phyloP scores from a whole-genome alignment of 2,888 invertebrate species.

The Erannis defoliaria region DNA sequence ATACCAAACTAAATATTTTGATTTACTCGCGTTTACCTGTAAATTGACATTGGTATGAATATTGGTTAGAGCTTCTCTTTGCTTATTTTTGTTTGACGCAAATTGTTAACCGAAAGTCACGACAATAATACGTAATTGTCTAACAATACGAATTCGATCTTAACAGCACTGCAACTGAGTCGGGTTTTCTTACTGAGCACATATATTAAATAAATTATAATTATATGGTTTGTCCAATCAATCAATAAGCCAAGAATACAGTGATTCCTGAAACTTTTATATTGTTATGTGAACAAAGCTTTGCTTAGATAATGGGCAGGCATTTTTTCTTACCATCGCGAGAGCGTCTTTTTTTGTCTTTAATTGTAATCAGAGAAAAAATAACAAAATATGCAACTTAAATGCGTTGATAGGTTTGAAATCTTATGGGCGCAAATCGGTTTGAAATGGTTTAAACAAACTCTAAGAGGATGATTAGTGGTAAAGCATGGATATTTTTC shows the following conservation, averaged over 20 bases:
- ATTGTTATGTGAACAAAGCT: no score
- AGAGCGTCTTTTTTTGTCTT: no score
- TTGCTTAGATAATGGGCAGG: background rate
- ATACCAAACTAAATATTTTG: slow-evolving; percentile 9
- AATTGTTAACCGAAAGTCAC: slow-evolving; percentile 1
- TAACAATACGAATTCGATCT: slow-evolving; percentile 2
- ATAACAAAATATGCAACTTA: background rate
- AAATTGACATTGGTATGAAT: slow-evolving; percentile 15
- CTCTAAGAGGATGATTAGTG: slow-evolving; percentile 38
- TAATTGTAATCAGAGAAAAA: no score
- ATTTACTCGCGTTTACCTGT: slow-evolving; percentile 12
- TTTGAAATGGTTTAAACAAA: slow-evolving; percentile 25
- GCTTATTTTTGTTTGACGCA: slow-evolving; percentile 27
- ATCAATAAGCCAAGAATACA: no score
- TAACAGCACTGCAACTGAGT: slow-evolving; percentile 4
- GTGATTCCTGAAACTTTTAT: no score
- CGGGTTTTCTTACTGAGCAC: no score
- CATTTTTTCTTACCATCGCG: background rate
- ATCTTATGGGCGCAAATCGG: no score
- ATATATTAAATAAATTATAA: no score
- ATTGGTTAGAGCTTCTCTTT: slow-evolving; percentile 11
- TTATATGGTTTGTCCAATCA: no score
- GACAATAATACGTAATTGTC: background rate
- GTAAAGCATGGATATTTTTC: slow-evolving; percentile 55
- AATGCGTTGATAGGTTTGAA: no score